A percentile compares a stretch with the other conserved stretches of the same genome.
phyloP scores from a whole-genome alignment of 2,113 vertebrate species.

The Rhinichthys klamathensis region DNA sequence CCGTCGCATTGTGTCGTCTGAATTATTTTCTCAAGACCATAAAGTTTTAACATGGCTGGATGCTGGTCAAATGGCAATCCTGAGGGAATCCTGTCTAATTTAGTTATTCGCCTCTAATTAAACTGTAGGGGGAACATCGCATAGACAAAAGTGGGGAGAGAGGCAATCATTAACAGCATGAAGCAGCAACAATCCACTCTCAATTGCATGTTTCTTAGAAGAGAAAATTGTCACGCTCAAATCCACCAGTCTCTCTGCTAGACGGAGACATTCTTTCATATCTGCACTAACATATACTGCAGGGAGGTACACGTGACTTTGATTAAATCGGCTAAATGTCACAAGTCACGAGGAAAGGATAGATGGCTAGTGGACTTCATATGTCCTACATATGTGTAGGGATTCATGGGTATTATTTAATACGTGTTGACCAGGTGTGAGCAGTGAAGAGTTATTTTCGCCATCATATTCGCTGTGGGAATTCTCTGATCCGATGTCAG shows the following conservation, averaged over 20 bases:
- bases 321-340: constrained; percentile 53
- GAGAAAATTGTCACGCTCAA: constrained; percentile 5
- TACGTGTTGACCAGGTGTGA: constrained; percentile 22
- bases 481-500: constrained; percentile 20
- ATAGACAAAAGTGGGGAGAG: background rate
- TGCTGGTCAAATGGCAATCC: constrained; percentile 90
- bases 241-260: background rate
- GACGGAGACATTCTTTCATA: constrained; percentile 22
- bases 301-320: constrained; percentile 21
- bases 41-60: constrained; percentile 92
- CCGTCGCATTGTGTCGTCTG: constrained; percentile 72
- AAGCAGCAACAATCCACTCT: constrained; percentile 10
- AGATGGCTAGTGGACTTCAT: background rate
- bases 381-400: constrained; percentile 38
- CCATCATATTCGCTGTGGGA: background rate
- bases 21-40: constrained; percentile 90
- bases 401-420: constrained; percentile 43
- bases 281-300: constrained; percentile 1
- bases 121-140: constrained; percentile 40
- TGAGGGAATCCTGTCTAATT: constrained; percentile 63
- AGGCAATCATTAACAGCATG: constrained; percentile 20
- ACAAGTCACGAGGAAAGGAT: constrained; percentile 24
- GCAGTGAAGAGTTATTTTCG: constrained; percentile 4
- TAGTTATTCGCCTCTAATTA: constrained; percentile 62
- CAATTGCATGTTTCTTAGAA: constrained; percentile 29